A percentile compares a stretch with the other conserved stretches of the same genome.
phyloP scores from a whole-genome alignment of 2,113 vertebrate species.

The Mohoua ochrocephala region DNA sequence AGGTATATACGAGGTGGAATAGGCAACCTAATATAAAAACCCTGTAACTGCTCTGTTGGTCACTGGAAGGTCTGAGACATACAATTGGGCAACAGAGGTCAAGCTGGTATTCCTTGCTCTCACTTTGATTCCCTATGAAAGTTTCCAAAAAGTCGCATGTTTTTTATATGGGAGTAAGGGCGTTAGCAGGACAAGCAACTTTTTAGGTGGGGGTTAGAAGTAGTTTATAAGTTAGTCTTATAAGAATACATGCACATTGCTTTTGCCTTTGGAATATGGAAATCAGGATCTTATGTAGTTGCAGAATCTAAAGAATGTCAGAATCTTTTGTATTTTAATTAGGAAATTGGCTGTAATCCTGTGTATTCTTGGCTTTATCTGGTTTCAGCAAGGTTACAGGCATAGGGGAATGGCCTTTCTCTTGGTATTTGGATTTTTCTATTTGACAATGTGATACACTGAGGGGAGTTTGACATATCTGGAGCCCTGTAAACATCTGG shows the following conservation, averaged over 20 bases:
- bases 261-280: background rate
- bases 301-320: background rate
- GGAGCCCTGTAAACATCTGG: background rate
- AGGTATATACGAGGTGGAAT: background rate
- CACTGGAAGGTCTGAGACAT: background rate
- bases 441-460: rapidly evolving
- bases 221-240: background rate
- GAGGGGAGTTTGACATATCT: background rate
- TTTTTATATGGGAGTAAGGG: background rate
- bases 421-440: background rate
- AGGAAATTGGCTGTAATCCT: background rate
- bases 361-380: background rate
- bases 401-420: background rate
- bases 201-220: background rate
- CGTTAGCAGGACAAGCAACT: background rate
- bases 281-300: background rate
- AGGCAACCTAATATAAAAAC: background rate
- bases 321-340: background rate
- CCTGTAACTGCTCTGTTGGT: background rate
- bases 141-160: background rate
- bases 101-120: background rate
- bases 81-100: background rate
- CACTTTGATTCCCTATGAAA: background rate
- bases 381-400: background rate
- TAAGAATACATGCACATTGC: background rate